phyloP scores from a whole-genome alignment of 2,797 vertebrate species.

The Gadopsis marmoratus region DNA sequence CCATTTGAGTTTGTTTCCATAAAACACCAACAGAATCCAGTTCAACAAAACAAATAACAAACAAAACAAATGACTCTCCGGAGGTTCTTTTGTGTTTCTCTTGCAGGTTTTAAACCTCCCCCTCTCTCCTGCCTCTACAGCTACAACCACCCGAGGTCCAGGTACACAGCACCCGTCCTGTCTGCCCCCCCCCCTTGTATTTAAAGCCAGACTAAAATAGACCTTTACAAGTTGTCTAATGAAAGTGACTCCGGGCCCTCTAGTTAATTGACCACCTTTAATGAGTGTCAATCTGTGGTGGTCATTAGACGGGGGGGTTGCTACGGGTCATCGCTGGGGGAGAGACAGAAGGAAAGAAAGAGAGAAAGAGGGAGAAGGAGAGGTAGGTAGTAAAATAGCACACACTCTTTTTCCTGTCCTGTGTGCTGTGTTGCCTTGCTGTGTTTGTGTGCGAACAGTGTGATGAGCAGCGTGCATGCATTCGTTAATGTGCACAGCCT shows the following conservation, averaged over 20 bases:
- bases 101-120: constrained; percentile 35
- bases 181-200: constrained; percentile 49
- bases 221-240: constrained; percentile 76
- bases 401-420: constrained; percentile 45
- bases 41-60: constrained; percentile 80
- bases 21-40: constrained; percentile 77
- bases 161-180: constrained; percentile 43
- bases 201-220: constrained; percentile 78
- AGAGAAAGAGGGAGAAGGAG: constrained; percentile 23
- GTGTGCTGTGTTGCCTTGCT: constrained; percentile 6
- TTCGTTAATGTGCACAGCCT: constrained; percentile 64
- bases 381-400: constrained; percentile 42
- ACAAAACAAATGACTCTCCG: constrained; percentile 75
- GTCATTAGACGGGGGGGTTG: constrained; percentile 80
- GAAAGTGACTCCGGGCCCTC: constrained; percentile 77
- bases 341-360: constrained; percentile 54
- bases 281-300: constrained; percentile 79
- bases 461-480: constrained; percentile 51
- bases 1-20: constrained; percentile 77
- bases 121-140: constrained; percentile 9
- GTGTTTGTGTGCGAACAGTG: constrained; percentile 41
- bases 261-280: constrained; percentile 84
- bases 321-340: constrained; percentile 73
- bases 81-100: constrained; percentile 56
- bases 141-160: constrained; percentile 41